These are phyloP conservation scores for Cheilosia soror DNA, from an alignment of 2,888 invertebrate genomes.

Conservation along the genomic window DNA sequence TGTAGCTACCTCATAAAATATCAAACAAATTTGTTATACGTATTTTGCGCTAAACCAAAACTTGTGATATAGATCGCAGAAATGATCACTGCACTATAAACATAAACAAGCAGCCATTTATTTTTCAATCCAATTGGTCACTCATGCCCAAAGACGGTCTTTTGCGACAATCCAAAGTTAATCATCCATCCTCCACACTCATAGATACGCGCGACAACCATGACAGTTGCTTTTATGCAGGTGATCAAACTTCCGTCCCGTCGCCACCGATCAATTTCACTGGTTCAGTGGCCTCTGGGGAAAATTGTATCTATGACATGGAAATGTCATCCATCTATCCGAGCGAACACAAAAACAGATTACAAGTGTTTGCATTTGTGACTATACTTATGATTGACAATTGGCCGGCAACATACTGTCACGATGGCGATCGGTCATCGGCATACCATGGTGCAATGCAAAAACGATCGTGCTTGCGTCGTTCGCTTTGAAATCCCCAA, in stretches of 20 bases:
- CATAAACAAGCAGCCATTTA: conserved; percentile 44
- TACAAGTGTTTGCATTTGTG: conserved; percentile 74
- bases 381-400: conserved; percentile 72
- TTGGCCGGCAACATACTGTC: conserved; percentile 73
- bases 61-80: conserved; percentile 18
- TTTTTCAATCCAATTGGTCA: conserved; percentile 69
- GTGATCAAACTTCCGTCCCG: conserved; percentile 74
- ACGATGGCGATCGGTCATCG: conserved; percentile 71
- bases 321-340: conserved; percentile 68
- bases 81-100: conserved; percentile 7
- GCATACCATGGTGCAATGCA: conserved; percentile 62
- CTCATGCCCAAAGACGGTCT: conserved; percentile 69
- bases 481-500: conserved; percentile 69
- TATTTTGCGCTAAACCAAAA: neutral
- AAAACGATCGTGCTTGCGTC: conserved; percentile 40
- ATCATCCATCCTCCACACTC: conserved; percentile 67
- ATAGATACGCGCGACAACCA: conserved; percentile 67
- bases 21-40: neutral
- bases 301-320: conserved; percentile 73
- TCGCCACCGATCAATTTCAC: conserved; percentile 71
- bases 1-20: neutral
- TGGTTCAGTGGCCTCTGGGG: conserved; percentile 74
- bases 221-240: conserved; percentile 72
- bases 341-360: conserved; percentile 50
- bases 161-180: conserved; percentile 63